Base-by-base conservation (phyloP, 2,888 invertebrate genomes). In the Prosapia bicincta region DNA sequence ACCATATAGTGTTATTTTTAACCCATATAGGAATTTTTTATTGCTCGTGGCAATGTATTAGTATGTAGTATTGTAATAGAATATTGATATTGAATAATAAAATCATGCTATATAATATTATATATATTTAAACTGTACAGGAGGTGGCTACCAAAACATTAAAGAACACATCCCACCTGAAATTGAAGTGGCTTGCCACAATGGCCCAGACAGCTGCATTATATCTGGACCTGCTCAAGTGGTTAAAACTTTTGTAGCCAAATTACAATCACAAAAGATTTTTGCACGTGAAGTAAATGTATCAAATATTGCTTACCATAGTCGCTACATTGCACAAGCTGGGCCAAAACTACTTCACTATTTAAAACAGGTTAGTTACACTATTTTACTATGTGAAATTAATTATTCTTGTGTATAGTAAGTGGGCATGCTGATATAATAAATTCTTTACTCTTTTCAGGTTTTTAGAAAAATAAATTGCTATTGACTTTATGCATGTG, bases 231-330 rank as follows among this genome's bases (percentile, higher is more conserved):
- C 95, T 0, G 88, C 89, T 38, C 90, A 90, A 2, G 86, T 89
- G 68, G 89, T 95, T 83, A 86, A 88, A 80, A 84, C 82, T 69
- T 93, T 94, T 82, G 90, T 94, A 0, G 87, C 87, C 0, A 86
- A 90, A 78, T 84, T 95, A 26, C 82, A 85, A 78, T 87, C 88
- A 0, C 90, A 94, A 80, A 92, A 91, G 0, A 88, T 95, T 68
- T 95, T 95, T 82, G 95, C 95, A 0, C 90, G 91, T 78, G 91
- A 93, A 82, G 95, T 97, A 0, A 91, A 93, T 26, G 94, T 94
- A 82, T 91, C 94, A 72, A 94, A 95, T 82, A 94, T 96, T 80
- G 95, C 97, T 0, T 97, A 96, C 82, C 97, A 97, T 83, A 95
- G 95, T 76, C 89, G 90, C 74, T 95, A 95, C 81, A 94, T 97